Evolutionary conservation across 2,113 vertebrate genomes (phyloP).

Genomic region (Hyperopisus bebe): DNA sequence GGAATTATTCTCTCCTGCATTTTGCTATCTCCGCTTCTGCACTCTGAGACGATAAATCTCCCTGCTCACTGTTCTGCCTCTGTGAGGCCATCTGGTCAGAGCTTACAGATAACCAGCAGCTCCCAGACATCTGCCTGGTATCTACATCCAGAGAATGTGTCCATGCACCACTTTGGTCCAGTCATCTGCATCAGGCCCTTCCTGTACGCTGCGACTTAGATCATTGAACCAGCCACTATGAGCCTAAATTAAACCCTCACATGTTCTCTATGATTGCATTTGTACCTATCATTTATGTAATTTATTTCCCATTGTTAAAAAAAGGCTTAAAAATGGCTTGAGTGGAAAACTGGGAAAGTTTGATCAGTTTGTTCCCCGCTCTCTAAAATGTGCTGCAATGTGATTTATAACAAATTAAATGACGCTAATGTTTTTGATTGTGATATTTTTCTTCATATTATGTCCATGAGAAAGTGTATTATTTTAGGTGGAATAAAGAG

Average conservation of each 20-base stretch:
- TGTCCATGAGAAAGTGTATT: background rate
- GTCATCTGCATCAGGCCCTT: background rate
- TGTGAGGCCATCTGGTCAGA: background rate
- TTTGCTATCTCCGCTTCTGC: background rate
- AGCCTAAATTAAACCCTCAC: background rate
- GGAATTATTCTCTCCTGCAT: background rate
- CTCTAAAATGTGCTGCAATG: background rate
- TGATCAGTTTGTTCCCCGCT: background rate
- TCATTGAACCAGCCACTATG: background rate
- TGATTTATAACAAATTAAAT: background rate
- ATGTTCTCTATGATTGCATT: background rate
- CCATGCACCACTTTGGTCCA: background rate
- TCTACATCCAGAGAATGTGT: background rate
- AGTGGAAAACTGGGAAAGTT: background rate
- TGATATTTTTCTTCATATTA: background rate
- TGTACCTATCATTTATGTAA: background rate
- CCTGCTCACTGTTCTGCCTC: background rate
- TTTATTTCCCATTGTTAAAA: background rate
- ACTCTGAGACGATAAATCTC: background rate
- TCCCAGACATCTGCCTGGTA: background rate
- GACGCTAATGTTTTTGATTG: background rate
- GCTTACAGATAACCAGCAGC: background rate
- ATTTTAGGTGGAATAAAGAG: background rate
- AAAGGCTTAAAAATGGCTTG: background rate
- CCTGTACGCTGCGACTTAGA: background rate